A percentile compares a stretch with the other conserved stretches of the same genome.
Conservation (phyloP, 2,113 vertebrate species). For the Montifringilla adamsi region DNA sequence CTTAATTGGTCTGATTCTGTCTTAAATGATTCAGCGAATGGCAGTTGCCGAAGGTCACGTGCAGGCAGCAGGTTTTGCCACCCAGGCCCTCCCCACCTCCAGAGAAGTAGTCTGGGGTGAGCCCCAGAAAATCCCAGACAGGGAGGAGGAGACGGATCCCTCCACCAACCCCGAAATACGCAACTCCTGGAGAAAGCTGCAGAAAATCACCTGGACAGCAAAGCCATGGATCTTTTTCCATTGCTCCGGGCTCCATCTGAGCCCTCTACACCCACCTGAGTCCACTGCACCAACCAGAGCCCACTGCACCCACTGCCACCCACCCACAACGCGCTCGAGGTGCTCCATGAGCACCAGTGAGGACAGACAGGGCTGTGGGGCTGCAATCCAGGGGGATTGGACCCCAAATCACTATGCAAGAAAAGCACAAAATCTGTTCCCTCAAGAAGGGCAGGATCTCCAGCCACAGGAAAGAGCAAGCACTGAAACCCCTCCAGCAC, state of each 20-base stretch:
- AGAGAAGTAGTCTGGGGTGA: background rate
- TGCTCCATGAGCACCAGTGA: background rate
- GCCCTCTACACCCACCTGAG: background rate
- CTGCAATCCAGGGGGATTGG: background rate
- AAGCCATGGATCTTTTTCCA: background rate
- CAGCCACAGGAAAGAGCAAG: background rate
- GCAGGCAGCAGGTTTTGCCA: background rate
- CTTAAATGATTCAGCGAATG: conserved; percentile 28
- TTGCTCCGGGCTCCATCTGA: background rate
- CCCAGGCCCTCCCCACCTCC: background rate
- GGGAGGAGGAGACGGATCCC: background rate
- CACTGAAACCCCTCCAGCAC: fast-evolving
- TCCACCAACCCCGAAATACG: fast-evolving
- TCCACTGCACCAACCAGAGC: background rate
- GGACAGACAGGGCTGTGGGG: background rate
- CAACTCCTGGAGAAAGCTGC: background rate
- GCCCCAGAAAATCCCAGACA: background rate
- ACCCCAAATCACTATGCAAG: background rate
- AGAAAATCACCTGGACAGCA: background rate
- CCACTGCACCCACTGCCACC: background rate
- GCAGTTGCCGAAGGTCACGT: background rate
- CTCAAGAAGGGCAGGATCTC: background rate
- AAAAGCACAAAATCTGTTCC: background rate
- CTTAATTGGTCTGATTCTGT: conserved; percentile 50
- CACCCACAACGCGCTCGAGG: fast-evolving